Conservation (phyloP, 35 echinoderm and acorn worm genomes). For the Lytechinus variegatus region DNA sequence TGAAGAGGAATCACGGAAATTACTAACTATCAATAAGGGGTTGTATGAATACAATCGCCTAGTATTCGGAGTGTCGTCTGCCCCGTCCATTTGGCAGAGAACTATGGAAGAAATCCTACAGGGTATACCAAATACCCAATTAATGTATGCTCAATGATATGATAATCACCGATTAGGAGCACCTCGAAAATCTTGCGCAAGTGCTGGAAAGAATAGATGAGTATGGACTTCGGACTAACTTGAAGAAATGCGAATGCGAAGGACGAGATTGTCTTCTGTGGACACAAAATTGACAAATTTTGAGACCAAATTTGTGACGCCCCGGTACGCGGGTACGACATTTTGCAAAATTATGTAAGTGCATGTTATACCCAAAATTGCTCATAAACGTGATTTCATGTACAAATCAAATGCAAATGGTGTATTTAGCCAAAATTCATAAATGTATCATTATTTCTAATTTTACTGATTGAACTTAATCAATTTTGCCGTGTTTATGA, state of each 20-base stretch:
- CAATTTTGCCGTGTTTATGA: too few relatives aligned
- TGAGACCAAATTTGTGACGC: too few relatives aligned
- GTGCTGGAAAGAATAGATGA: conserved; percentile 51
- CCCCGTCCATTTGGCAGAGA: conserved; percentile 64
- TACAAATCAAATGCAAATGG: too few relatives aligned
- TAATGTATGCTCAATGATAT: conserved; percentile 67
- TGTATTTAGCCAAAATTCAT: too few relatives aligned
- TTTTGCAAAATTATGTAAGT: too few relatives aligned
- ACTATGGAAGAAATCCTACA: conserved; percentile 54
- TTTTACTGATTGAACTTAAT: too few relatives aligned
- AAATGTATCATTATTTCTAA: too few relatives aligned
- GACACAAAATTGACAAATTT: conserved; percentile 60
- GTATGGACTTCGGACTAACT: conserved; percentile 30
- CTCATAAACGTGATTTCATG: too few relatives aligned
- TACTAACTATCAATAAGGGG: conserved; percentile 61
- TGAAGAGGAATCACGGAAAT: conserved; percentile 40
- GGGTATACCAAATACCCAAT: conserved; percentile 38
- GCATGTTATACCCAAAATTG: too few relatives aligned
- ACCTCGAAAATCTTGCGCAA: conserved; percentile 29
- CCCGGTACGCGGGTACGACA: too few relatives aligned
- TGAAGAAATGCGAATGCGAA: conserved; percentile 65
- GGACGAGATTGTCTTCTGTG: conserved; percentile 50
- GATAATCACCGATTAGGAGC: conserved; percentile 56
- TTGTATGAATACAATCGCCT: conserved; percentile 49
- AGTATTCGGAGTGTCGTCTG: conserved; percentile 63